Percentiles rank a stretch among this genome's conserved stretches.
Conservation (phyloP, 2,797 vertebrate genomes). For the Oreochromis mossambicus region DNA sequence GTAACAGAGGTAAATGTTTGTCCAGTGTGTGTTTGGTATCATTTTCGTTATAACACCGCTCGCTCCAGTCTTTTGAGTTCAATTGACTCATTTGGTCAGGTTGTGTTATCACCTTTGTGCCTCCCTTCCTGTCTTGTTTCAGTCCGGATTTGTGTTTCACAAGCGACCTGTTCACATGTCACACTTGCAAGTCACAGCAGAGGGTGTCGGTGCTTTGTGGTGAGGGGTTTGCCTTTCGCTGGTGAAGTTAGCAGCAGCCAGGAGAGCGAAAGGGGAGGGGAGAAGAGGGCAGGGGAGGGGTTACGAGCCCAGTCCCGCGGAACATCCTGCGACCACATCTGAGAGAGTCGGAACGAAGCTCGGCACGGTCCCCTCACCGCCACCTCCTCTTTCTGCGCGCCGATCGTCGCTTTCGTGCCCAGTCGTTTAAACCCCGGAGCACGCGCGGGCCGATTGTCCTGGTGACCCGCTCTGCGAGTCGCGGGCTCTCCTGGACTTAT, state of each 20-base stretch:
- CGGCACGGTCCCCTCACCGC: background rate
- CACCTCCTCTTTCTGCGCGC: background rate
- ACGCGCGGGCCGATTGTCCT: background rate
- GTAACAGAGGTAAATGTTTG: background rate
- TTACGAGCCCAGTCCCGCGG: slow-evolving; percentile 53
- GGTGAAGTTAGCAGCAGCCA: slow-evolving; percentile 44
- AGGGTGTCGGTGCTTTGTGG: background rate
- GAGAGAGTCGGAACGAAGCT: slow-evolving; percentile 33
- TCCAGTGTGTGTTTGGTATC: background rate
- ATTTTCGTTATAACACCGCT: background rate
- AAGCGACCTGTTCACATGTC: background rate
- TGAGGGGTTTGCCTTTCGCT: slow-evolving; percentile 30
- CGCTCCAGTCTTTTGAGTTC: background rate
- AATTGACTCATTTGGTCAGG: background rate
- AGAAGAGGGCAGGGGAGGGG: slow-evolving; percentile 40
- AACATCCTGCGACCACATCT: slow-evolving; percentile 68
- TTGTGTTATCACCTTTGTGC: background rate
- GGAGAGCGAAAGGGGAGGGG: slow-evolving; percentile 15
- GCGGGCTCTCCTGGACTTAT: slow-evolving; percentile 17
- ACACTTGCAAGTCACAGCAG: background rate
- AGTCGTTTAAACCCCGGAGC: background rate
- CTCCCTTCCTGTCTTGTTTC: background rate
- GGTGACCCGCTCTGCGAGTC: background rate
- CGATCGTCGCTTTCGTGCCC: background rate
- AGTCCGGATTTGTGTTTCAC: background rate